Evolutionary conservation across 2,797 vertebrate genomes (phyloP), one percentile per base, ranked within the genome.

Genomic region (Sylvilagus floridanus): DNA sequence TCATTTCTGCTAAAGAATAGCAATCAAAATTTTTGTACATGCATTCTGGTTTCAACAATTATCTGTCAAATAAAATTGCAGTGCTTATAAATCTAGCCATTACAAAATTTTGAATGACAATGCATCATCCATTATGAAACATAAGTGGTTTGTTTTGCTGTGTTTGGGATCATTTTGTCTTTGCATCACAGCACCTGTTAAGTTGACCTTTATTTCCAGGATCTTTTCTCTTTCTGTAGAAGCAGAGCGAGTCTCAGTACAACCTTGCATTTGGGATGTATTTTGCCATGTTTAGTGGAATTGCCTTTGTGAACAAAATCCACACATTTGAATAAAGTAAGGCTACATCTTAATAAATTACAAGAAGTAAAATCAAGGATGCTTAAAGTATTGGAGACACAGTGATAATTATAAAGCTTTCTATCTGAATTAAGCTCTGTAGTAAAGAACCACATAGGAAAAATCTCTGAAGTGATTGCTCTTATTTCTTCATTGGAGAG

Each of bases 1-100:
- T 93, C 65, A 95, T 92, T 95, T 90, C 85, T 96, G n/a, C 57
- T 82, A 84, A 87, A 96, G 63, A 94, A 94, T 68, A 90, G 35
- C 72, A 91, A 89, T 95, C 69, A 85, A 57, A 82, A 26, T 93
- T 76, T 92, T 92, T 89, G 17, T 84, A 54, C 37, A 63, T 81
- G 69, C 16, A 50, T 86, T 63, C 11, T 63, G 66, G 30, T 76
- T 95, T 93, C 63, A 95, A 95, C 91, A 94, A 68, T 88, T 93
- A 73, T 76, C 68, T 90, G 77, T 76, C 65, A 90, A 81, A 94
- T 90, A 69, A 95, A 94, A 63, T 86, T n/a, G 12, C 57, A 88
- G n/a, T 28, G 21, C 47, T 93, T 90, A 75, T 85, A 95, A 86
- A 95, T 96, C 10, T 52, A 93, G 17, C 10, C 28, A 76, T 69